A percentile compares a stretch with the other conserved stretches of the same genome.
phyloP scores from a whole-genome alignment of 2,113 vertebrate species.

The Rhynchomys soricoides region DNA sequence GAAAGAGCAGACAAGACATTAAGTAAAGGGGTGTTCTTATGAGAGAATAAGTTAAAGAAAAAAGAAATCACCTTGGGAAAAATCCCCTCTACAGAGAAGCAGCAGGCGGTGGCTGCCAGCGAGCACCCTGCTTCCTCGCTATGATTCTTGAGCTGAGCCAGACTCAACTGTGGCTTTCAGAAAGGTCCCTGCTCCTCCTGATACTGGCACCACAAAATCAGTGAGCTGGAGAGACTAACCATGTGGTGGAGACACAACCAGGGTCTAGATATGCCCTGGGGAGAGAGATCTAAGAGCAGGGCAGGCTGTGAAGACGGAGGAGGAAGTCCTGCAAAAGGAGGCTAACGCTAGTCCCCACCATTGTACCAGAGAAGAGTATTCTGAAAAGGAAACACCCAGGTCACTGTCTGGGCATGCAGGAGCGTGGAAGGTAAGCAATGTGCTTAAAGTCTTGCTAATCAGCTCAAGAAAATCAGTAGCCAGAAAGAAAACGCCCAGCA shows the following conservation, averaged over 20 bases:
- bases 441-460: neutral
- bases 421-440: neutral
- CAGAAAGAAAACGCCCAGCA: conserved; percentile 13
- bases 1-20: neutral
- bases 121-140: neutral
- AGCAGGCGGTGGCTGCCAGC: neutral
- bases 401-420: neutral
- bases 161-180: neutral
- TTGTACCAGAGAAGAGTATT: neutral
- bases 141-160: neutral
- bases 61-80: too few species aligned
- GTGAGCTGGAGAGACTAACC: neutral
- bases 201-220: neutral
- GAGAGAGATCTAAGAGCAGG: neutral
- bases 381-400: neutral
- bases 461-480: neutral
- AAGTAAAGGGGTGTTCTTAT: neutral
- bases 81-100: neutral
- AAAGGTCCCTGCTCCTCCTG: neutral
- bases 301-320: neutral
- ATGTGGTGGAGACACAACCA: neutral
- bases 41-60: too few species aligned
- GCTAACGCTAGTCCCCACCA: neutral
- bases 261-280: too few species aligned
- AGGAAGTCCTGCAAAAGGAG: neutral